Evolutionary conservation across 30 jellyfish, hydroid and myxozoan species (phyloP), one percentile per base, ranked within the genome.

Genomic region (Rhopilema esculentum): DNA sequence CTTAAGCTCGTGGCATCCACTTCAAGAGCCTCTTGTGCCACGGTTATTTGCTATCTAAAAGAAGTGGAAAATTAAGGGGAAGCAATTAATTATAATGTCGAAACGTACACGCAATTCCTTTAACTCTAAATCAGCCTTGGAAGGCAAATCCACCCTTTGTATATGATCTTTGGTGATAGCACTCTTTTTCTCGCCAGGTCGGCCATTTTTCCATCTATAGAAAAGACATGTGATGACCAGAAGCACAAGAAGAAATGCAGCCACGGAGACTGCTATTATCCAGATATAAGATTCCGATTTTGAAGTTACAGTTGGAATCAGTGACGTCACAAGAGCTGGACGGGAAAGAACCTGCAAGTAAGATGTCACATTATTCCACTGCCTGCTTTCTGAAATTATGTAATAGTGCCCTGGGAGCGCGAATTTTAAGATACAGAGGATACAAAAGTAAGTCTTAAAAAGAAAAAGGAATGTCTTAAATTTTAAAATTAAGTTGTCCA

Each of bases 191-290:
- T 7, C 29, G 2, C n/a, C 72, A 4, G 6, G 72, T 7, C 72
- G n/a, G 29, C 72, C 72, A 19, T 24, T 63, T 63, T 24, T 63
- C 63, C 63, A 70, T 30, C 81, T 24, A 33, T 22, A 70, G 23
- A 24, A 70, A 28, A 30, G 23, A 12, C 63, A 70, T 9, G 32
- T 29, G 76, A 66, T 66, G 63, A 70, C 7, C 12, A 30, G 63
- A 70, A 70, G 57, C 50, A 70, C 53, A 19, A 70, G 1, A 16
- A 70, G 63, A 22, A 70, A 30, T 24, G 81, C 81, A 70, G 63
- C 63, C 50, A 70, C 81, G 24, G 62, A 32, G 26, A 70, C 81
- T 8, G 62, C 76, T 12, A 66, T 70, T 17, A 27, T 30, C 57
- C 63, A 27, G 12, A 70, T 28, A 22, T 30, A 70, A 15, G 81